These are phyloP conservation scores for Drosophila lutescens DNA, from an alignment of 2,888 invertebrate species.

Conservation along the genomic window DNA sequence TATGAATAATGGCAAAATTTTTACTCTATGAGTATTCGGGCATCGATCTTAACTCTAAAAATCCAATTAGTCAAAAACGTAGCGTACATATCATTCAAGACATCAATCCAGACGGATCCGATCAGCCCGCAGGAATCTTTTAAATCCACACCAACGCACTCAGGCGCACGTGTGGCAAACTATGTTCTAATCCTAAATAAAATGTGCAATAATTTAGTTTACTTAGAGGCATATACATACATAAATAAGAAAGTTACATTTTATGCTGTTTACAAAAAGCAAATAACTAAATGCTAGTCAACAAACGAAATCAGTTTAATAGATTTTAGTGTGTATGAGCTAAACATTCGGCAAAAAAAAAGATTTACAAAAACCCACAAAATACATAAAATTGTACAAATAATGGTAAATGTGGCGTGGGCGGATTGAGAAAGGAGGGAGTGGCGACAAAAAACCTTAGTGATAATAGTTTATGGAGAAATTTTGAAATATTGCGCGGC, in stretches of 20 bases:
- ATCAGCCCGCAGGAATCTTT: constrained; percentile 19
- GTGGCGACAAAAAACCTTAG: not conserved
- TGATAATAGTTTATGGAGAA: constrained; percentile 11
- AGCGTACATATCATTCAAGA: constrained; percentile 40
- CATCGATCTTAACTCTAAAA: constrained; percentile 7
- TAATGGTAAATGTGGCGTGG: constrained; percentile 34
- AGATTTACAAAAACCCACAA: constrained; percentile 11
- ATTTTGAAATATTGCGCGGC: constrained; percentile 6
- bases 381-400: constrained; percentile 45
- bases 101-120: constrained; percentile 20
- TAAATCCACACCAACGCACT: constrained; percentile 23
- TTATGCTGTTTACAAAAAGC: constrained; percentile 70
- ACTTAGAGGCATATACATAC: constrained; percentile 17
- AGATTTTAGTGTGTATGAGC: constrained; percentile 29
- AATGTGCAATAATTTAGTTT: constrained; percentile 72
- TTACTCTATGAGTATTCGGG: constrained; percentile 39
- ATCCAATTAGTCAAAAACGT: constrained; percentile 27
- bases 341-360: constrained; percentile 25
- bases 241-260: constrained; percentile 59
- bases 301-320: constrained; percentile 42
- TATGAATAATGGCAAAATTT: constrained; percentile 37
- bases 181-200: constrained; percentile 58
- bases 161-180: constrained; percentile 19
- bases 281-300: constrained; percentile 66
- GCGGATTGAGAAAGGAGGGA: constrained; percentile 1